Evolutionary conservation across 2,113 vertebrate species (phyloP).

Genomic region (Megaptera novaeangliae): DNA sequence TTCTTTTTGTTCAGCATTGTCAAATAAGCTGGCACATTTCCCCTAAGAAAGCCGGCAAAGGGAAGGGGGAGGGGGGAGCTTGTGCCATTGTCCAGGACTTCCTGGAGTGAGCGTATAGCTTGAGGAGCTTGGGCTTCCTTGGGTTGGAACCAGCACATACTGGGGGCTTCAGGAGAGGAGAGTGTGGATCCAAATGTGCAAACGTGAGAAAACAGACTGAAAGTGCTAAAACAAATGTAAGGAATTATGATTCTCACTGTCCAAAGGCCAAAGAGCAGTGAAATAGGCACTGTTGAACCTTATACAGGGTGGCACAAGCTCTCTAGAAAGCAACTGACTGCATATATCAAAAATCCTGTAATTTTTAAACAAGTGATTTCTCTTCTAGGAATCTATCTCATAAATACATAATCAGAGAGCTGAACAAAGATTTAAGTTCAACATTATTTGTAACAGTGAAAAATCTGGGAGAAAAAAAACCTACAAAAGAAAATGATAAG

Average conservation of each 20-base stretch:
- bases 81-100: neutral
- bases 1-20: neutral
- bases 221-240: neutral
- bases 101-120: accelerated
- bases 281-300: neutral
- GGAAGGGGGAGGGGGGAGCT: neutral
- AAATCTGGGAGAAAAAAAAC: neutral
- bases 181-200: neutral
- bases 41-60: neutral
- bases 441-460: neutral
- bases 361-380: neutral
- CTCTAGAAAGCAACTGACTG: neutral
- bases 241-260: neutral
- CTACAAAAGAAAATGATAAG: neutral
- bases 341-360: neutral
- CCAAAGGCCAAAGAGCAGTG: neutral
- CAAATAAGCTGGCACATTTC: neutral
- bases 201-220: neutral
- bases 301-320: neutral
- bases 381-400: neutral
- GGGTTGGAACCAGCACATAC: neutral
- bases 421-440: neutral
- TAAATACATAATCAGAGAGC: neutral
- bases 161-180: neutral
- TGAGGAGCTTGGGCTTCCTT: neutral